Evolutionary conservation across 2,888 invertebrate genomes (phyloP), one percentile per base, ranked within the genome.

Genomic region (Oscheius myriophilus): DNA sequence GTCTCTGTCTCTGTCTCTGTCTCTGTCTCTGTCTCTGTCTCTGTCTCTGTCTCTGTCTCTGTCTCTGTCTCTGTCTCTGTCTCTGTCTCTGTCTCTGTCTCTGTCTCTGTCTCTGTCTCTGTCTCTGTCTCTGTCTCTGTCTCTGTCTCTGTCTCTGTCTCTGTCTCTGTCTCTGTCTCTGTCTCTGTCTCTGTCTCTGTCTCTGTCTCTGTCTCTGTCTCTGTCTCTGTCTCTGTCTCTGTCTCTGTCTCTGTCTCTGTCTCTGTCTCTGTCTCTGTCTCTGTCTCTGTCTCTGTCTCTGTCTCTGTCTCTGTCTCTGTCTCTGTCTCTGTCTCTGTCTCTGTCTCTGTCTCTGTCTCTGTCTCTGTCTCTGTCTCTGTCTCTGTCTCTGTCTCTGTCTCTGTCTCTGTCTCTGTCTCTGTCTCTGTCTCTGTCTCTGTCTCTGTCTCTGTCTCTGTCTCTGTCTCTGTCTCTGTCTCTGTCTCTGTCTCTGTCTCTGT

Each of bases 371-470:
- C 26, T 53, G 26, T 53, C 53, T 57, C 42, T 57, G 3, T 41
- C 41, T 43, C 42, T 53, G 3, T 53, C 53, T 53, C 53, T 53
- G n/a, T 59, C 33, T 52, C 41, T 63, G 7, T 53, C 53, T 53
- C 53, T 57, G 18, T 57, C 18, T 41, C 41, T 43, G 18, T 53
- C 23, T 53, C 53, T 53, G 9, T 53, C 41, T 59, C n/a, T n/a
- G n/a, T 52, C 41, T 63, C 26, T 53, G 26, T 53, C 53, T 57
- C 42, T 57, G 3, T 41, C 41, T 43, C 42, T 53, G 3, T 53
- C 53, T 53, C 53, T 53, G n/a, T 59, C 33, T 52, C 41, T 63
- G 7, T 53, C 53, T 53, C 53, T 57, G 18, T 57, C 18, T 41
- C 41, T 43, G 18, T 53, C 23, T 53, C 53, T 53, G 9, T 53